Percentiles rank a stretch among this genome's conserved stretches.
Evolutionary conservation across 1,140 invertebrate genomes (phyloP).

Genomic region (Zaprionus capensis): DNA sequence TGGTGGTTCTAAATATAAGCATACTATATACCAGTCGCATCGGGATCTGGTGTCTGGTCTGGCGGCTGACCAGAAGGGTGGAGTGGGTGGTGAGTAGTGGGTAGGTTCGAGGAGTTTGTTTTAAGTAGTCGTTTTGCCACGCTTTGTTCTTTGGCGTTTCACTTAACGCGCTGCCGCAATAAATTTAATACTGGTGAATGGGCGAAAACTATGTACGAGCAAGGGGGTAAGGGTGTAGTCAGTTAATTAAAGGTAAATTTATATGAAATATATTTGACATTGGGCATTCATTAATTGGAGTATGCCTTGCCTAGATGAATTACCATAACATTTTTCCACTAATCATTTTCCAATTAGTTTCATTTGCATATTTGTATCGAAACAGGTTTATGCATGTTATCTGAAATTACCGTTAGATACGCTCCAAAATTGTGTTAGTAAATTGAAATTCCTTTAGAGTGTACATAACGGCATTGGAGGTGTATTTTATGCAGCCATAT

Average conservation of each 20-base stretch:
- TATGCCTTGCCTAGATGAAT: background rate
- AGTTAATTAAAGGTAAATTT: slow-evolving; percentile 7
- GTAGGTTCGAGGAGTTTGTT: background rate
- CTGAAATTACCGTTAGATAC: background rate
- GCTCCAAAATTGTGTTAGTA: background rate
- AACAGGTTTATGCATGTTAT: background rate
- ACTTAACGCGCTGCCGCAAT: slow-evolving; percentile 21
- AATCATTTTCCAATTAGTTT: slow-evolving; percentile 1
- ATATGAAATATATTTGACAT: background rate
- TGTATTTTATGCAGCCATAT: too few relatives aligned
- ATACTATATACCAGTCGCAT: background rate
- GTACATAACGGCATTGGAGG: too few relatives aligned
- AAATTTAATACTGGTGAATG: slow-evolving; percentile 37
- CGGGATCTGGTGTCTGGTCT: slow-evolving; percentile 23
- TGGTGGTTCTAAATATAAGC: slow-evolving; percentile 61
- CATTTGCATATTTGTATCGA: background rate
- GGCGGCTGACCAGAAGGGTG: slow-evolving; percentile 29
- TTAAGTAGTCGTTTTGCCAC: slow-evolving; percentile 17
- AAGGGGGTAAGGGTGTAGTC: background rate
- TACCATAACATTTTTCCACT: background rate
- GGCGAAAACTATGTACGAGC: background rate
- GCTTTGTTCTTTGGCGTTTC: slow-evolving; percentile 34
- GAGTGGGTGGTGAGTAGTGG: background rate
- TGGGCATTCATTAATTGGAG: background rate
- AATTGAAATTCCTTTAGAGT: background rate